Evolutionary conservation across 2,888 invertebrate genomes (phyloP).

Genomic region (Dendrolimus houi): DNA sequence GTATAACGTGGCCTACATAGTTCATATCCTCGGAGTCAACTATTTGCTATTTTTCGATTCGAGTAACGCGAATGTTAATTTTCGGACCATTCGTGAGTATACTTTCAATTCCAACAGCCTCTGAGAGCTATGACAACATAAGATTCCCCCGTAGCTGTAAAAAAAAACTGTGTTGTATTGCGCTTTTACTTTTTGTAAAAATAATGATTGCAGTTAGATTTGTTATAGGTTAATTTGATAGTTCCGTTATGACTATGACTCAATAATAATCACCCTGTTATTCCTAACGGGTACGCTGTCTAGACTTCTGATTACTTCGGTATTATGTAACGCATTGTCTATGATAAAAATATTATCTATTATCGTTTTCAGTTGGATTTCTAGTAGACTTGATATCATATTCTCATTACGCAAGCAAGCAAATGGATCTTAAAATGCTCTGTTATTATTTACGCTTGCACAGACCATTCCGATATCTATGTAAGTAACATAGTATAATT

Average conservation of each 20-base stretch:
- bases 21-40: constrained; percentile 30
- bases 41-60: constrained; percentile 17
- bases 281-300: too few relatives aligned
- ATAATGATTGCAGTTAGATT: too few relatives aligned
- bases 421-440: constrained; percentile 16
- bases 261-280: too few relatives aligned
- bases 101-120: too few relatives aligned
- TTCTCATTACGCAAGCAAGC: constrained; percentile 24
- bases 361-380: constrained; percentile 29
- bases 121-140: too few relatives aligned
- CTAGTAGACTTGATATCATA: constrained; percentile 36
- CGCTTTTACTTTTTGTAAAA: too few relatives aligned
- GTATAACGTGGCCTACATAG: constrained; percentile 35
- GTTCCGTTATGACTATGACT: too few relatives aligned
- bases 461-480: constrained; percentile 43
- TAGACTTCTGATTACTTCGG: too few relatives aligned
- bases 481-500: constrained; percentile 19
- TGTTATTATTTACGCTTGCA: constrained; percentile 48
- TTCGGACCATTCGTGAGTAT: constrained; percentile 21
- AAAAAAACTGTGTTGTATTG: too few relatives aligned
- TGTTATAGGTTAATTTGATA: too few relatives aligned
- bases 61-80: constrained; percentile 14
- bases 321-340: too few relatives aligned
- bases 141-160: too few relatives aligned
- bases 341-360: background rate